phyloP scores from a whole-genome alignment of 1,140 invertebrate genomes.

The Drusus annulatus region DNA sequence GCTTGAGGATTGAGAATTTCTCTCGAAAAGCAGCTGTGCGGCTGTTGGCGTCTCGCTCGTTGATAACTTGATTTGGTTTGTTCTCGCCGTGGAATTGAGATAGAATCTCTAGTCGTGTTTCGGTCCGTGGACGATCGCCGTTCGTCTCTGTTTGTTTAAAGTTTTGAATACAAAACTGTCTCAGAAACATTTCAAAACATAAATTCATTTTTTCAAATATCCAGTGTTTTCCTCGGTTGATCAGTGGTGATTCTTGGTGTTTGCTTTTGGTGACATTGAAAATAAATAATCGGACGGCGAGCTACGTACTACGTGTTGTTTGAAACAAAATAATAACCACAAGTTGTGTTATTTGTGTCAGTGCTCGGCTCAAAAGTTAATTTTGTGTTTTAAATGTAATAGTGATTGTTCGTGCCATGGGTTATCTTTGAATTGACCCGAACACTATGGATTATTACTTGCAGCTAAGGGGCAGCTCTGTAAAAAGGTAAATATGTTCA shows the following conservation, averaged over 20 bases:
- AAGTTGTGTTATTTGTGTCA: constrained; percentile 18
- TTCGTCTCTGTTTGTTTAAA: constrained; percentile 39
- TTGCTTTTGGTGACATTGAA: constrained; percentile 30
- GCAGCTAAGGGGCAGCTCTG: constrained; percentile 17
- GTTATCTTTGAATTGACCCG: neutral
- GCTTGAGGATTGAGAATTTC: neutral
- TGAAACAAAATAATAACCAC: constrained; percentile 2
- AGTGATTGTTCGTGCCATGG: neutral
- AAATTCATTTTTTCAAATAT: neutral
- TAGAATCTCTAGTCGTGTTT: constrained; percentile 44
- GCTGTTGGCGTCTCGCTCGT: constrained; percentile 45
- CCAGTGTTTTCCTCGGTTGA: neutral
- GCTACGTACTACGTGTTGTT: neutral
- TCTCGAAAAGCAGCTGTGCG: constrained; percentile 30
- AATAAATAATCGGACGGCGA: neutral
- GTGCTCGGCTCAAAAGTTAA: neutral
- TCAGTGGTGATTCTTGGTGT: neutral
- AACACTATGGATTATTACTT: constrained; percentile 38
- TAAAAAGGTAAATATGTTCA: constrained; percentile 35
- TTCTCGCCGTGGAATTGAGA: constrained; percentile 42
- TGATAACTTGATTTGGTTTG: constrained; percentile 51
- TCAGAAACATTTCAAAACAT: neutral
- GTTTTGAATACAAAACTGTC: constrained; percentile 8
- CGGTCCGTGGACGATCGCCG: constrained; percentile 21
- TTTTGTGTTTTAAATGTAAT: constrained; percentile 2